phyloP scores from a whole-genome alignment of 2,888 invertebrate genomes.

The Lithophane semibrunnea region DNA sequence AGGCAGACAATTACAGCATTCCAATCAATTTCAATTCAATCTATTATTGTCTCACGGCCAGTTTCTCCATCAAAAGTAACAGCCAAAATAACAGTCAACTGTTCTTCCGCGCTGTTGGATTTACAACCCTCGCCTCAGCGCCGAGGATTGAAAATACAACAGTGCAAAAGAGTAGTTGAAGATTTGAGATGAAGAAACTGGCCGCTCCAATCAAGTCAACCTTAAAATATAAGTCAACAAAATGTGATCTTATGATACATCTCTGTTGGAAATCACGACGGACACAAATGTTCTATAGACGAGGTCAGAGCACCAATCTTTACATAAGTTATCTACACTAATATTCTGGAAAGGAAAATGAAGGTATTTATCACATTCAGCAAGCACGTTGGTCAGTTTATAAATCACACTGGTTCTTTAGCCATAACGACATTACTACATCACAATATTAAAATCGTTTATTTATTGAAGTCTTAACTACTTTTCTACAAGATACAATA shows the following conservation, averaged over 20 bases:
- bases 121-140: no score
- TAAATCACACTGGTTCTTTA: not conserved
- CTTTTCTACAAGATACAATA: constrained; percentile 1
- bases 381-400: not conserved
- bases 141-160: no score
- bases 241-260: not conserved
- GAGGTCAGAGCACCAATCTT: not conserved
- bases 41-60: no score
- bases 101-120: no score
- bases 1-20: no score
- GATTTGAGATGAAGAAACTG: no score
- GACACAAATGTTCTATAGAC: not conserved
- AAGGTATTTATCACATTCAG: constrained; percentile 18
- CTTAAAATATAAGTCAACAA: not conserved
- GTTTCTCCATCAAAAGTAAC: no score
- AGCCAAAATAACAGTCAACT: no score
- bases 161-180: no score
- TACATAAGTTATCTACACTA: constrained; percentile 8
- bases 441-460: constrained; percentile 26
- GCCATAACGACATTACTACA: not conserved
- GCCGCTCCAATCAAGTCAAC: not conserved
- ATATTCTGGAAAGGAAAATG: not conserved
- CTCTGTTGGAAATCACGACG: not conserved
- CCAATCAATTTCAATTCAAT: no score
- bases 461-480: constrained; percentile 8